Conservation (phyloP, 2,113 vertebrate species). For the Callorhinus ursinus region DNA sequence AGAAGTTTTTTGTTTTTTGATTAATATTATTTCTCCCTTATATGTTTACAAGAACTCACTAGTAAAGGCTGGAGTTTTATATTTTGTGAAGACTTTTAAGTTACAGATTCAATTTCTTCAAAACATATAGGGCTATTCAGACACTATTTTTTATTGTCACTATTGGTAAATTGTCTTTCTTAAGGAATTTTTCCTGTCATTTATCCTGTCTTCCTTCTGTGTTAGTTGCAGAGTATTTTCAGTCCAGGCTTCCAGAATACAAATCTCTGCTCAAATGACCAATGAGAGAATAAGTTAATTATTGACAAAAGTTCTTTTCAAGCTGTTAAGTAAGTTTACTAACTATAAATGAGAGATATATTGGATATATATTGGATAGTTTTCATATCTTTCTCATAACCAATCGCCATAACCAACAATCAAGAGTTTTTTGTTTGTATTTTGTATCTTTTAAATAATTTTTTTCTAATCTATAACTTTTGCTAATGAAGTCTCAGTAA, state of each 20-base stretch:
- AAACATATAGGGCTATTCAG: background rate
- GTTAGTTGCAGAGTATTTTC: background rate
- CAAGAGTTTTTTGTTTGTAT: background rate
- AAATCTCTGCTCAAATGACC: background rate
- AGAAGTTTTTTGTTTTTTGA: background rate
- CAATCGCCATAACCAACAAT: background rate
- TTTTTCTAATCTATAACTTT: background rate
- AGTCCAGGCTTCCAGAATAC: background rate
- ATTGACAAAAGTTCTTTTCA: background rate
- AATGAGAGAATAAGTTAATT: background rate
- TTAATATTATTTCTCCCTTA: background rate
- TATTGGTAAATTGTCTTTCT: background rate
- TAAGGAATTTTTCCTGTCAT: background rate
- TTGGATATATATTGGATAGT: background rate
- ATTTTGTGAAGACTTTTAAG: background rate
- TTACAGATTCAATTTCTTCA: background rate
- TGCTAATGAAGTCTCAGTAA: background rate
- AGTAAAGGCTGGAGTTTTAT: background rate
- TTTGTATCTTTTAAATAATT: background rate
- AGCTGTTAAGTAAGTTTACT: background rate
- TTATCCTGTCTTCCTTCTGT: background rate
- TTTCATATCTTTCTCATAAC: background rate
- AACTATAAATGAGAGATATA: background rate
- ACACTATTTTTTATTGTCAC: background rate
- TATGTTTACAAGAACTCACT: background rate